A percentile compares a stretch with the other conserved stretches of the same genome.
phyloP scores from a whole-genome alignment of 2,113 vertebrate species.

The Zosterops pallidus region DNA sequence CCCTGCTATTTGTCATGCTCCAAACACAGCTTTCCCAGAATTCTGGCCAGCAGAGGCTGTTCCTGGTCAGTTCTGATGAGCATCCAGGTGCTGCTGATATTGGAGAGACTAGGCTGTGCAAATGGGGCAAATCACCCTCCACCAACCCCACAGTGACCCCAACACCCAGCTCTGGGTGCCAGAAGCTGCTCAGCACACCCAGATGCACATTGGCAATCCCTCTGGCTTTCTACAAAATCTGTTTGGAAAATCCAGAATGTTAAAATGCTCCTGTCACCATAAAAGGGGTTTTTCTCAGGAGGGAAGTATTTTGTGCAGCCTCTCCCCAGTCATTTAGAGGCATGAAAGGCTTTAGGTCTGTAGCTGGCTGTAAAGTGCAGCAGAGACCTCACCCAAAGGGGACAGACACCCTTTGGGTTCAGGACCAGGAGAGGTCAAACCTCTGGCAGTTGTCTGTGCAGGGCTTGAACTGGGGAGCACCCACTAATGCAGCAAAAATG shows the following conservation, averaged over 20 bases:
- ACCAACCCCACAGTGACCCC: conserved; percentile 16
- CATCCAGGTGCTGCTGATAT: background rate
- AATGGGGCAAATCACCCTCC: conserved; percentile 30
- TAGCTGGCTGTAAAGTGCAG: background rate
- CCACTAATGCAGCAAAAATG: background rate
- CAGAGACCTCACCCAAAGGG: background rate
- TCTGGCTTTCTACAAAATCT: background rate
- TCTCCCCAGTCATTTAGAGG: background rate
- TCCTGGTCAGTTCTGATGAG: background rate
- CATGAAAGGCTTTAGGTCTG: background rate
- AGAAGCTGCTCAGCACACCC: conserved; percentile 37
- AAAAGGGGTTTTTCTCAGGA: background rate
- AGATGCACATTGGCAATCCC: background rate
- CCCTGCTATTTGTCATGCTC: background rate
- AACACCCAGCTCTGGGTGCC: background rate
- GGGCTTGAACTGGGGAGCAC: rapidly evolving
- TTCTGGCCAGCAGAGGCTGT: background rate
- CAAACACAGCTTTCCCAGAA: background rate
- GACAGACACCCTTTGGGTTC: background rate
- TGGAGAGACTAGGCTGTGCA: background rate
- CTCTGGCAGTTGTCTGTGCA: rapidly evolving
- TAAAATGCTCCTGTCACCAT: background rate
- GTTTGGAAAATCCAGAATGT: background rate
- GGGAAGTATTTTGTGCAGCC: background rate
- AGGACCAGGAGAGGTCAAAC: background rate